phyloP scores from a whole-genome alignment of 2,888 invertebrate genomes.

The Ethmia dodecea region DNA sequence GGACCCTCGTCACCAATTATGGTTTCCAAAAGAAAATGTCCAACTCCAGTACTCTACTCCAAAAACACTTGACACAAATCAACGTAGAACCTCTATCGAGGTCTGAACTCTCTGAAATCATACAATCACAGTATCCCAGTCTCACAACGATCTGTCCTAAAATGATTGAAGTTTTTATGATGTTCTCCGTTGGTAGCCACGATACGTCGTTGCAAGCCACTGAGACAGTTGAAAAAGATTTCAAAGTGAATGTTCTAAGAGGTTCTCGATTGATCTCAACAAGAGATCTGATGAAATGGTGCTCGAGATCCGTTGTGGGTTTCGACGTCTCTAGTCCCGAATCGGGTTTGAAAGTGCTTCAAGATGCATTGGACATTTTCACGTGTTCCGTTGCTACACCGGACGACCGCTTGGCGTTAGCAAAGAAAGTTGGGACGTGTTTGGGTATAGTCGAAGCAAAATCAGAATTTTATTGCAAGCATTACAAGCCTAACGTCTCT shows the following conservation, averaged over 20 bases:
- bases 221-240: constrained; percentile 29
- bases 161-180: constrained; percentile 89
- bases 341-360: constrained; percentile 84
- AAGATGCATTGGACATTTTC: constrained; percentile 95
- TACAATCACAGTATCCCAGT: constrained; percentile 82
- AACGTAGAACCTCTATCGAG: constrained; percentile 87
- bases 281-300: constrained; percentile 95
- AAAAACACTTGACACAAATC: constrained; percentile 89
- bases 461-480: constrained; percentile 87
- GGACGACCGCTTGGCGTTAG: constrained; percentile 80
- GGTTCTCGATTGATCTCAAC: constrained; percentile 85
- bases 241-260: constrained; percentile 43
- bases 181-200: constrained; percentile 86
- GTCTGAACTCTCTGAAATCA: constrained; percentile 85
- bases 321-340: constrained; percentile 85
- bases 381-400: constrained; percentile 85
- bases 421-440: constrained; percentile 86
- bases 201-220: constrained; percentile 64
- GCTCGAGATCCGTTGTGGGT: constrained; percentile 84
- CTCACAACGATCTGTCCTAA: constrained; percentile 84
- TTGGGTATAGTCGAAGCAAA: constrained; percentile 89
- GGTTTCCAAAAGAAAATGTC: constrained; percentile 81
- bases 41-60: constrained; percentile 82
- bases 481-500: constrained; percentile 87
- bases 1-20: constrained; percentile 77